Percentiles rank a stretch among this genome's conserved stretches.
Evolutionary conservation across 2,888 invertebrate species (phyloP).

Genomic region (Agrilus biguttatus): DNA sequence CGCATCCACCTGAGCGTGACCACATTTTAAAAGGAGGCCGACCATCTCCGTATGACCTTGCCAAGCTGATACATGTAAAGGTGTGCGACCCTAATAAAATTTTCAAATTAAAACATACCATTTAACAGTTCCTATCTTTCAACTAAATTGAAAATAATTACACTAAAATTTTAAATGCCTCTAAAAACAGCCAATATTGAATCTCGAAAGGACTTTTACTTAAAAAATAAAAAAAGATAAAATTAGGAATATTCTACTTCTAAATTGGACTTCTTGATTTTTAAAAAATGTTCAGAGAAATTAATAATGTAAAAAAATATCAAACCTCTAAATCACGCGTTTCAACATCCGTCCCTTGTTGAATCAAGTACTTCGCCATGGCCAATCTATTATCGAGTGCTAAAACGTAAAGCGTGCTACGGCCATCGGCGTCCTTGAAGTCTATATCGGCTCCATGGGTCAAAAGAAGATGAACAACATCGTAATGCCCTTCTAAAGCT

Average conservation of each 20-base stretch:
- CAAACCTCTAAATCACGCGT: constrained; percentile 70
- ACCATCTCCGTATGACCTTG: constrained; percentile 93
- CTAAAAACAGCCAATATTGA: too few species aligned
- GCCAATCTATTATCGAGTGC: constrained; percentile 76
- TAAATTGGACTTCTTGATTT: too few species aligned
- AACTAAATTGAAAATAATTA: too few species aligned
- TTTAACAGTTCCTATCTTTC: too few species aligned
- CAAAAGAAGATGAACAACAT: constrained; percentile 55
- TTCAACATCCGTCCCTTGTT: constrained; percentile 71
- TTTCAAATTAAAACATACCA: not conserved
- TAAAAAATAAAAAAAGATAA: too few species aligned
- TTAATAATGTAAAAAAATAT: not conserved
- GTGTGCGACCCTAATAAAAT: constrained; percentile 62
- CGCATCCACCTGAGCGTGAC: constrained; percentile 77
- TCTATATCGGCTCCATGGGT: constrained; percentile 70
- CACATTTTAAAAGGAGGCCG: constrained; percentile 57
- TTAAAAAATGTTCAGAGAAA: too few species aligned
- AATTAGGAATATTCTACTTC: too few species aligned
- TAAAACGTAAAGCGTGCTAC: constrained; percentile 82
- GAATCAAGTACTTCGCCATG: constrained; percentile 68
- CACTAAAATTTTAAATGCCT: too few species aligned
- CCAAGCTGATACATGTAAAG: constrained; percentile 83
- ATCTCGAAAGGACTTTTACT: too few species aligned
- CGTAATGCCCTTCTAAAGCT: constrained; percentile 73
- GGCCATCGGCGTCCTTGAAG: constrained; percentile 80